Evolutionary conservation across 2,113 vertebrate genomes (phyloP), one percentile per base, ranked within the genome.

Genomic region (Xiphophorus hellerii): DNA sequence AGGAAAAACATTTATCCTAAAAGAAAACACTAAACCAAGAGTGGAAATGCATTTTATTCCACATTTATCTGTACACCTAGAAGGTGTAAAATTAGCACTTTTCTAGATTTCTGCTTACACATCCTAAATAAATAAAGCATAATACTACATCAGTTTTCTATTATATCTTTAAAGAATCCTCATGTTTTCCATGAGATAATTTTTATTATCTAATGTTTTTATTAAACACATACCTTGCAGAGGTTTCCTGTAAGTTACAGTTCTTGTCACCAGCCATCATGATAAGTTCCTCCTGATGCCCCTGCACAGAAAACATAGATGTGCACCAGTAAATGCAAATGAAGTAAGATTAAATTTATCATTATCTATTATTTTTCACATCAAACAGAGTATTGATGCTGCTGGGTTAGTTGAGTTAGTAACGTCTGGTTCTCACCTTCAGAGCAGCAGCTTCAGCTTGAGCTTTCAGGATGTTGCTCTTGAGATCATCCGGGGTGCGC

Each of bases 391-490:
- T 11, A 8, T 10, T 58, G 51, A 25, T 58, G 25, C 51, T 58
- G 25, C 51, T 58, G 8, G 9, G 51, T 58, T 6, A n/a, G 51
- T 1, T 25, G 51, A 58, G 25, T 62, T 30, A 7, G 13, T 37
- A 31, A 31, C 0, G 8, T 58, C 51, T 58, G 22, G 22, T 44
- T 0, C 29, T 54, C 54, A 98, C 97, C 96, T 96, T 97, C 64
- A 96, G 86, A 0, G 92, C 93, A 48, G 95, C 95, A 62, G 95
- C 96, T 87, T 98, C 96, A 1, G 88, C 95, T 80, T 97, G 96
- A 48, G 97, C 97, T 85, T 99, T 98, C 66, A 98, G 91, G 92
- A 98, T 96, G 90, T 98, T 99, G 87, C 97, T 99, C 89, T 99
- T 99, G 78, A 97, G 93, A 81, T 97, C 96, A 67, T 95, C 94